Evolutionary conservation across 2,113 vertebrate species (phyloP).

Genomic region (Seriola dumerili): DNA sequence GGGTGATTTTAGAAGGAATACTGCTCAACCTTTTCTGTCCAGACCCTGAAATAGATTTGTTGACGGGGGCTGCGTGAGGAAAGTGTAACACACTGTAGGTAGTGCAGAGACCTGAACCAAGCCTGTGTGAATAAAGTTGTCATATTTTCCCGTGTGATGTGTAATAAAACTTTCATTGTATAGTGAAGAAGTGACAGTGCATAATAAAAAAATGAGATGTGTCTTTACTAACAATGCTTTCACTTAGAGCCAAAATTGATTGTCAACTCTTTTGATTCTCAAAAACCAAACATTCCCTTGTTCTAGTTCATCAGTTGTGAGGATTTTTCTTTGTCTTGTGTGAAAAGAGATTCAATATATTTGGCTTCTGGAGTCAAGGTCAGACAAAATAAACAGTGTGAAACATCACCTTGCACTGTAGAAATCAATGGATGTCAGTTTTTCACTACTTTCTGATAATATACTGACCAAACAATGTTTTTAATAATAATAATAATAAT

Average conservation of each 20-base stretch:
- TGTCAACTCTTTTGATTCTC: no score
- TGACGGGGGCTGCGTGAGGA: constrained; percentile 18
- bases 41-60: constrained; percentile 66
- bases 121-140: neutral
- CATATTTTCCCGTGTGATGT: neutral
- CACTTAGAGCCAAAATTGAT: neutral
- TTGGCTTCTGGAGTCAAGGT: neutral
- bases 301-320: no score
- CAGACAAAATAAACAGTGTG: no score
- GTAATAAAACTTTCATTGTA: neutral
- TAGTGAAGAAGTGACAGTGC: neutral
- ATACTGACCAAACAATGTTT: no score
- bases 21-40: constrained; percentile 43
- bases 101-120: constrained; percentile 5
- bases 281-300: neutral
- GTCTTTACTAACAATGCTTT: neutral
- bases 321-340: neutral
- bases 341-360: neutral
- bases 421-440: neutral
- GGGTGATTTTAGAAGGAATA: constrained; percentile 39
- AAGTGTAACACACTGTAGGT: constrained; percentile 7
- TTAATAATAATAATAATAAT: no score
- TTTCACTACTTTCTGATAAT: no score
- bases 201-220: no score
- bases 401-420: neutral